Evolutionary conservation across 2,888 invertebrate genomes (phyloP), one percentile per base, ranked within the genome.

Genomic region (Callinectes sapidus): DNA sequence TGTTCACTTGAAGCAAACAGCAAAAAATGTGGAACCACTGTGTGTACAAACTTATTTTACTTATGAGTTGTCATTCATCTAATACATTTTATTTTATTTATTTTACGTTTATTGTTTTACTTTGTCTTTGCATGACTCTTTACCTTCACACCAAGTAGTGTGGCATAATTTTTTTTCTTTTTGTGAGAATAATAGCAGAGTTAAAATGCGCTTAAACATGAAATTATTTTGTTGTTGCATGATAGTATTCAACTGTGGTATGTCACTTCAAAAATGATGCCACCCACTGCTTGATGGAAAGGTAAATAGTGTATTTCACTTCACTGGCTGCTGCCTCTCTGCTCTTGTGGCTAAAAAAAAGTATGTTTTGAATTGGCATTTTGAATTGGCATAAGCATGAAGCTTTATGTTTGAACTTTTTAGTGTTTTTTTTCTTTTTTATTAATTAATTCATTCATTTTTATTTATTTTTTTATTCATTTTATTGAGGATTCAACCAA

Each of bases 11-110:
- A 71, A 71, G 71, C n/a, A 28, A 71, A 28, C 71, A 71, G 13
- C 35, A 81, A 35, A 81, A 35, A 81, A 35, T 81, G 81, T 81
- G 81, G 77, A 81, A 81, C 81, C 81, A 81, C 81, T 81, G 81
- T 77, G 28, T 77, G 71, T 81, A 35, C 35, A 81, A 14, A 81
- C 32, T 35, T 35, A 35, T 3, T 71, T 28, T n/a, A 61, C 23
- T 23, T 23, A 23, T 61, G 61, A 61, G 23, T 61, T 61, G 61
- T 61, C 61, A 71, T 71, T 28, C 71, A 71, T 28, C 71, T 71
- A 28, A 71, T 71, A 28, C 71, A 18, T 16, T 16, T 48, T 48
- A 48, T 8, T 48, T 48, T 48, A 48, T 48, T 48, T 48, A 48
- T 48, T 48, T 61, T 3, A 3, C 23, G 2, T 18, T 61, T 61